These are phyloP conservation scores for Perizoma affinitatum DNA, from an alignment of 2,888 invertebrate genomes.

Conservation along the genomic window DNA sequence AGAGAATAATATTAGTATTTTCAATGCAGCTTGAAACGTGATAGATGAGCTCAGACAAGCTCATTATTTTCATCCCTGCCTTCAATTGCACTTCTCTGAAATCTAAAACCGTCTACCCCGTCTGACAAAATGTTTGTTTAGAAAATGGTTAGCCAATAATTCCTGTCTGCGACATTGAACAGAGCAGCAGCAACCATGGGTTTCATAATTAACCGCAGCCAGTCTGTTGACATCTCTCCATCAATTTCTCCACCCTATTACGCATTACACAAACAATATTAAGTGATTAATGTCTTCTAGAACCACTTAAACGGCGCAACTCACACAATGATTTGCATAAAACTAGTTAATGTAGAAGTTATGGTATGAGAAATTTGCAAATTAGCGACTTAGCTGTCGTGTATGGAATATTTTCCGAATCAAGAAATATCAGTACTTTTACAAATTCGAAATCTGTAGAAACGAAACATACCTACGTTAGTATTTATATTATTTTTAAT, in stretches of 20 bases:
- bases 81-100: conserved; percentile 21
- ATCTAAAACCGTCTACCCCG: conserved; percentile 24
- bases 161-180: conserved; percentile 31
- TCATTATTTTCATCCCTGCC: conserved; percentile 12
- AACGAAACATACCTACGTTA: too few species aligned
- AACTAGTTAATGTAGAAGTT: conserved; percentile 77
- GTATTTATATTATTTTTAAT: too few species aligned
- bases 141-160: conserved; percentile 41
- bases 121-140: conserved; percentile 35
- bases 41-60: conserved; percentile 12
- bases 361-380: conserved; percentile 39
- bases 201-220: conserved; percentile 74
- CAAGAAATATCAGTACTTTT: conserved; percentile 10
- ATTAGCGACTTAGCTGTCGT: conserved; percentile 23
- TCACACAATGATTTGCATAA: conserved; percentile 78
- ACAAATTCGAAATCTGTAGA: neutral
- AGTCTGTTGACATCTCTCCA: conserved; percentile 71
- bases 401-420: conserved; percentile 25
- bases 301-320: conserved; percentile 65
- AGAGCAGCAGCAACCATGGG: conserved; percentile 36
- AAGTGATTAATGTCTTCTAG: conserved; percentile 75
- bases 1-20: too few species aligned
- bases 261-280: conserved; percentile 77
- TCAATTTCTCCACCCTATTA: conserved; percentile 72
- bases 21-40: too few species aligned